Evolutionary conservation across 2,113 vertebrate genomes (phyloP).

Genomic region (Tretioscincus oriximinensis): DNA sequence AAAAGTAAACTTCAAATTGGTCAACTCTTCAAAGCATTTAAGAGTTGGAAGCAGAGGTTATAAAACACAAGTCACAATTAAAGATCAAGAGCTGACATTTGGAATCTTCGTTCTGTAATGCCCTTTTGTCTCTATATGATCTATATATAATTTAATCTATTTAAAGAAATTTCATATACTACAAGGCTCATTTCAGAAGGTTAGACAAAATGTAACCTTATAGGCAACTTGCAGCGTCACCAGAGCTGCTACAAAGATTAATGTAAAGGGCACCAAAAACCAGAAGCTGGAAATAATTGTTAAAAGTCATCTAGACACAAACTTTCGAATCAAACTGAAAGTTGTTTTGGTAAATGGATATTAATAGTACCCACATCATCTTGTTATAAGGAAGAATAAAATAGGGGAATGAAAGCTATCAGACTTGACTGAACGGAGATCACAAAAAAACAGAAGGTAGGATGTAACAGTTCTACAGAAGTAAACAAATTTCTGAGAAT

Average conservation of each 20-base stretch:
- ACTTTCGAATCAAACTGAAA: neutral
- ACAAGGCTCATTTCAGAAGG: conserved; percentile 13
- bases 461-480: too few species aligned
- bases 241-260: conserved; percentile 8
- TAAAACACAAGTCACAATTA: neutral
- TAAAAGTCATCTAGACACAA: neutral
- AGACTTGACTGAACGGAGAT: neutral
- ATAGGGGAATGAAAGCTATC: rapidly evolving
- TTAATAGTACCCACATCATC: neutral
- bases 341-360: neutral
- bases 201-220: conserved; percentile 32
- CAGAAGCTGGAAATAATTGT: conserved; percentile 26
- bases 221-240: conserved; percentile 17
- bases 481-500: too few species aligned
- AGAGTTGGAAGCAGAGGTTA: neutral
- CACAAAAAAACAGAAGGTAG: too few species aligned
- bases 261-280: conserved; percentile 26
- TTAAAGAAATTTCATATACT: conserved; percentile 2
- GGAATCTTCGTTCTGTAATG: neutral
- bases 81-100: conserved; percentile 23
- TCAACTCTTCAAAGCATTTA: neutral
- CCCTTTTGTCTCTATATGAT: conserved; percentile 15
- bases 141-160: conserved; percentile 29
- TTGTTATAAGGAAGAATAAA: neutral
- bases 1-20: neutral